Conservation (phyloP, 1,140 invertebrate genomes). For the Sitophilus oryzae region DNA sequence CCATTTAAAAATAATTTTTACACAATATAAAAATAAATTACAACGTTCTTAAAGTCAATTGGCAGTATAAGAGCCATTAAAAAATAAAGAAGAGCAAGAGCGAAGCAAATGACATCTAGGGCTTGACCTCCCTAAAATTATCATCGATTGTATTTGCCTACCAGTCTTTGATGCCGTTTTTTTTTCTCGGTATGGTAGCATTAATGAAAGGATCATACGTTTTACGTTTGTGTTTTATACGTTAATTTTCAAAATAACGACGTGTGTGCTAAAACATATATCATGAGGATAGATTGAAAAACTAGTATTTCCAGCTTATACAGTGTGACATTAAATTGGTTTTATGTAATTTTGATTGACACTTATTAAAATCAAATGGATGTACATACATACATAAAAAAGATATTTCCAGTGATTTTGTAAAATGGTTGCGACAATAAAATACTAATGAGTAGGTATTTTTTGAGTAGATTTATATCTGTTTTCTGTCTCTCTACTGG, state of each 20-base stretch:
- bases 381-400: neutral
- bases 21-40: no score
- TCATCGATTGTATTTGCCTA: neutral
- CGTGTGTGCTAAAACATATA: neutral
- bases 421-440: no score
- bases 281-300: neutral
- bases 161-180: conserved; percentile 10
- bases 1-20: no score
- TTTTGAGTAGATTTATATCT: no score
- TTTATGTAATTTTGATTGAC: conserved; percentile 3
- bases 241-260: no score
- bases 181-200: neutral
- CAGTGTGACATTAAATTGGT: neutral
- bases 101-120: no score
- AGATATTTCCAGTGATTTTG: neutral
- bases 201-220: neutral
- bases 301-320: neutral
- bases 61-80: no score
- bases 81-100: no score
- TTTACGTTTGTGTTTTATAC: neutral
- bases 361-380: neutral
- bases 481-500: no score
- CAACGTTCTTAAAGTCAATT: no score
- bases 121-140: no score
- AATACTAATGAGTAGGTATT: no score